These are phyloP conservation scores for Leptinotarsa haldemani DNA, from an alignment of 2,888 invertebrate genomes.

Conservation along the genomic window DNA sequence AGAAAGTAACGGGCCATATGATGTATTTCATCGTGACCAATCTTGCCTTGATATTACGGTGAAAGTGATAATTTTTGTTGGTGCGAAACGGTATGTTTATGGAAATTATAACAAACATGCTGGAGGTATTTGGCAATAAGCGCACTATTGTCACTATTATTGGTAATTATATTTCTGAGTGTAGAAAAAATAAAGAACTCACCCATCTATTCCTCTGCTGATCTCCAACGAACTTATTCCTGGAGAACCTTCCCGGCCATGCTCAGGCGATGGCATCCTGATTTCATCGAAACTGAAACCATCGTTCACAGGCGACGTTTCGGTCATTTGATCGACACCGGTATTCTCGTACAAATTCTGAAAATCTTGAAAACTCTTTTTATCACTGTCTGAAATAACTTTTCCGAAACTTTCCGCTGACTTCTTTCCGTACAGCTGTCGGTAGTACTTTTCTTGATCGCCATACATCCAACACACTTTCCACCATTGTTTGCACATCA, in stretches of 20 bases:
- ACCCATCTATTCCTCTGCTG: conserved; percentile 57
- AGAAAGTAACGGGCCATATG: too few species aligned
- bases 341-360: conserved; percentile 47
- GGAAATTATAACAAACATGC: background rate
- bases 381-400: conserved; percentile 39
- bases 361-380: conserved; percentile 27
- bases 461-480: conserved; percentile 90
- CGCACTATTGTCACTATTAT: too few species aligned
- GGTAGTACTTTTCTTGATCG: conserved; percentile 86
- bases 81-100: too few species aligned
- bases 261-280: conserved; percentile 45
- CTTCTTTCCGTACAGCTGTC: conserved; percentile 78
- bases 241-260: conserved; percentile 46
- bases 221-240: conserved; percentile 55
- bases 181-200: conserved; percentile 45
- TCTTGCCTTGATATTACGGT: too few species aligned
- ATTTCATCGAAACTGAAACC: conserved; percentile 51
- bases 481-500: conserved; percentile 91
- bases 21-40: too few species aligned
- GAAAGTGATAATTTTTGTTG: too few species aligned
- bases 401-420: conserved; percentile 35
- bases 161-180: too few species aligned
- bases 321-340: conserved; percentile 30
- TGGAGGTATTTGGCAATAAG: too few species aligned
- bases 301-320: conserved; percentile 35